Evolutionary conservation across 2,888 invertebrate species (phyloP).

Genomic region (Lithophane leautieri): DNA sequence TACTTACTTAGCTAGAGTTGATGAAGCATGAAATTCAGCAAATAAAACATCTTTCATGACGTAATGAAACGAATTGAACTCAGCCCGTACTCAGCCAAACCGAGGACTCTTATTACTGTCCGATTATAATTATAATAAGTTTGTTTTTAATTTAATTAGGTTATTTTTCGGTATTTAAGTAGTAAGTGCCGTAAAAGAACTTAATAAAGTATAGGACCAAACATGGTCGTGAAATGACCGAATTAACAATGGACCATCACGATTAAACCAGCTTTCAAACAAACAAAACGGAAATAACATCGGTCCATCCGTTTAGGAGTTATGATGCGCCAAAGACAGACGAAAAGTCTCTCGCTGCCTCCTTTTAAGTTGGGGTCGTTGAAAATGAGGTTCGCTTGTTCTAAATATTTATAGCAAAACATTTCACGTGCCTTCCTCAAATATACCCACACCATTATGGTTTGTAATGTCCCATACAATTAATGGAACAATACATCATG

Average conservation of each 20-base stretch:
- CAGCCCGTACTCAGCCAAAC: neutral
- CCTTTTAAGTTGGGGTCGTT: neutral
- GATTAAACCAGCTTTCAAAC: neutral
- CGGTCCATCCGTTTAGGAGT: neutral
- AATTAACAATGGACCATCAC: neutral
- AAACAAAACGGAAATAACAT: neutral
- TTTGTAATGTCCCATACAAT: conserved; percentile 67
- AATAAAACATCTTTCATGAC: conserved; percentile 44
- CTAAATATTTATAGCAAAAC: conserved; percentile 40
- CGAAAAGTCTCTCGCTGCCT: neutral
- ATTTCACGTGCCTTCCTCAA: conserved; percentile 34
- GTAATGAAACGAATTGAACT: conserved; percentile 18
- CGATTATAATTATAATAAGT: neutral
- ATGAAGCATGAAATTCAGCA: conserved; percentile 55
- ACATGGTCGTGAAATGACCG: neutral
- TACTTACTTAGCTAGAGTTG: conserved; percentile 11
- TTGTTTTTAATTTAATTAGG: too few species aligned
- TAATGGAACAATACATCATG: conserved; percentile 75
- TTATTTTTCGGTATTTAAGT: too few species aligned
- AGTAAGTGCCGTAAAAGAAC: too few species aligned
- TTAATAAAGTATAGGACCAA: neutral
- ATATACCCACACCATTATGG: conserved; percentile 45
- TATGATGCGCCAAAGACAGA: neutral
- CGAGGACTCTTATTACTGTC: neutral
- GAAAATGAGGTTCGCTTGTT: neutral